These are phyloP conservation scores for Colistium nudipinnis DNA, from an alignment of 2,113 vertebrate species.

Conservation along the genomic window DNA sequence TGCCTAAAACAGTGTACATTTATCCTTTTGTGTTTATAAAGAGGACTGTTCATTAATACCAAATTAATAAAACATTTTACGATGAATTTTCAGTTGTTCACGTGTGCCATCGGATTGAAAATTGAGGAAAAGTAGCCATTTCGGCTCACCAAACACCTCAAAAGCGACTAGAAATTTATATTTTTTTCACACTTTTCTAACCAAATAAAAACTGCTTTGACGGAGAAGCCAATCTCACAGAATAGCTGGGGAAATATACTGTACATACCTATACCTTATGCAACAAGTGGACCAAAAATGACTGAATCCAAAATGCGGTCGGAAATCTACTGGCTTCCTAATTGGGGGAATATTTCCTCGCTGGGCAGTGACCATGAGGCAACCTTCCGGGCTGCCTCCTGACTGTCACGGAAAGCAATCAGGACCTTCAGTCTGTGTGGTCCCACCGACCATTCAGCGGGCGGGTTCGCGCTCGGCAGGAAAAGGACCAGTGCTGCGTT, in stretches of 20 bases:
- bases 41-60: background rate
- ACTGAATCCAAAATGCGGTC: background rate
- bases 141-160: background rate
- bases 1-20: background rate
- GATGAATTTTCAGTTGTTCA: too few relatives aligned
- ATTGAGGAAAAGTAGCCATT: background rate
- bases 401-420: constrained; percentile 48
- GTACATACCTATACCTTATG: too few relatives aligned
- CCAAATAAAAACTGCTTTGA: background rate
- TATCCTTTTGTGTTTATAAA: background rate
- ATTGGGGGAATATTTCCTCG: constrained; percentile 2
- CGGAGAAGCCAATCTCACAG: background rate
- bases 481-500: constrained; percentile 85
- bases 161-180: background rate
- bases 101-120: background rate
- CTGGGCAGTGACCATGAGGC: constrained; percentile 39
- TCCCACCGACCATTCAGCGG: constrained; percentile 51
- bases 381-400: constrained; percentile 36
- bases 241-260: constrained; percentile 14
- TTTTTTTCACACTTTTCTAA: background rate
- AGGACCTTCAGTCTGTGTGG: constrained; percentile 45
- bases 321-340: background rate
- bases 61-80: too few relatives aligned
- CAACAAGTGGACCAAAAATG: too few relatives aligned
- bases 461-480: constrained; percentile 59